Conservation (phyloP, 2,888 invertebrate genomes). For the Biston betularia region DNA sequence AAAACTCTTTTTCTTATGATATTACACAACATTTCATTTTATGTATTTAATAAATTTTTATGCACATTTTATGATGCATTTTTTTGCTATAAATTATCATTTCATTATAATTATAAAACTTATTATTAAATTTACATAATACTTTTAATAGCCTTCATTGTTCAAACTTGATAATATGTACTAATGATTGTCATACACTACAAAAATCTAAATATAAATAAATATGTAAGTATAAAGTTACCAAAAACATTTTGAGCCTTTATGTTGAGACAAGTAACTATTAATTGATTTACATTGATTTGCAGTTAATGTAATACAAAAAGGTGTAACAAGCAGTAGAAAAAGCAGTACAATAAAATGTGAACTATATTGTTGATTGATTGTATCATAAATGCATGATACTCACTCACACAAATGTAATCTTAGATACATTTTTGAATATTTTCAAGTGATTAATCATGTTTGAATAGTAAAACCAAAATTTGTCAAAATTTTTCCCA, state of each 20-base stretch:
- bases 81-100: conserved; percentile 4
- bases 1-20: neutral
- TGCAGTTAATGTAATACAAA: neutral
- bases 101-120: conserved; percentile 4
- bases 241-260: conserved; percentile 19
- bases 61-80: neutral
- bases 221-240: neutral
- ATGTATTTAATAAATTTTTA: neutral
- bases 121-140: conserved; percentile 19
- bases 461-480: too few relatives aligned
- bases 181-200: neutral
- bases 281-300: conserved; percentile 7
- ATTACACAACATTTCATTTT: neutral
- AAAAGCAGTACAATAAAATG: neutral
- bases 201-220: conserved; percentile 8
- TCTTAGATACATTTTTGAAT: too few relatives aligned
- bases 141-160: conserved; percentile 32
- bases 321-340: neutral
- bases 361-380: neutral
- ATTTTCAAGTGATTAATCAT: too few relatives aligned
- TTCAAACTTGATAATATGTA: conserved; percentile 16
- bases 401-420: neutral
- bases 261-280: conserved; percentile 1
- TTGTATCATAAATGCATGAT: neutral
- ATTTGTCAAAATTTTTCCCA: too few relatives aligned